phyloP scores from a whole-genome alignment of 2,888 invertebrate genomes.

The Nycteola revayana region DNA sequence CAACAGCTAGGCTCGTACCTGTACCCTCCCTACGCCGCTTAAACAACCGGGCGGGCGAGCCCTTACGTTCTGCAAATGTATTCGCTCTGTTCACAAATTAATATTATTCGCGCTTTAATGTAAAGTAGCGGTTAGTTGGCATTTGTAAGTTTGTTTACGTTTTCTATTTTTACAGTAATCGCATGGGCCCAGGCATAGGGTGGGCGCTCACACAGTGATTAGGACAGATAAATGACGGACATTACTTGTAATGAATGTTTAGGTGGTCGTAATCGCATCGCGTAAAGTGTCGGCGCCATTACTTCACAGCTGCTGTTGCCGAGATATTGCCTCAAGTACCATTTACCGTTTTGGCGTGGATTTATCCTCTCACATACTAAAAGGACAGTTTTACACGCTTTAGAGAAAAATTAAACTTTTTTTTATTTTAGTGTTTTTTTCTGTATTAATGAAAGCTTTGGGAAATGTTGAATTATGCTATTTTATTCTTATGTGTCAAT shows the following conservation, averaged over 20 bases:
- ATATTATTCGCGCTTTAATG: conserved; percentile 16
- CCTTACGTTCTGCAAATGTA: conserved; percentile 17
- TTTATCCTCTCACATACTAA: conserved; percentile 57
- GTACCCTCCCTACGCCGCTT: conserved; percentile 16
- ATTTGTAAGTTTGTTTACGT: conserved; percentile 32
- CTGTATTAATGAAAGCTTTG: too few species aligned
- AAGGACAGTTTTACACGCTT: conserved; percentile 49
- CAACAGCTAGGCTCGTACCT: conserved; percentile 49
- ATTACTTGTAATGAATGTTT: conserved; percentile 82
- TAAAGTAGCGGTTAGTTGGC: conserved; percentile 11
- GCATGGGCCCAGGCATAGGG: conserved; percentile 42
- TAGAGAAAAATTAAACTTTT: conserved; percentile 37
- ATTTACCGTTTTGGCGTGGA: conserved; percentile 64
- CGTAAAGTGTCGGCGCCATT: conserved; percentile 80
- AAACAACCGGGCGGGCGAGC: conserved; percentile 10
- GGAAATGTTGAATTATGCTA: too few species aligned
- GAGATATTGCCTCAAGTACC: conserved; percentile 76
- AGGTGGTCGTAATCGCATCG: conserved; percentile 81
- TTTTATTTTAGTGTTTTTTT: too few species aligned
- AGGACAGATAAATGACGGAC: conserved; percentile 80
- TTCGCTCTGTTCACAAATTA: conserved; percentile 24
- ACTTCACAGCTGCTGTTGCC: conserved; percentile 77
- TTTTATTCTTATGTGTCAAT: conserved; percentile 30
- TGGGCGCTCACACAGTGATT: conserved; percentile 69
- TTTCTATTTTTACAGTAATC: conserved; percentile 45